A percentile compares a stretch with the other conserved stretches of the same genome.
Conservation (phyloP, 1,140 invertebrate genomes). For the Conus betulinus region DNA sequence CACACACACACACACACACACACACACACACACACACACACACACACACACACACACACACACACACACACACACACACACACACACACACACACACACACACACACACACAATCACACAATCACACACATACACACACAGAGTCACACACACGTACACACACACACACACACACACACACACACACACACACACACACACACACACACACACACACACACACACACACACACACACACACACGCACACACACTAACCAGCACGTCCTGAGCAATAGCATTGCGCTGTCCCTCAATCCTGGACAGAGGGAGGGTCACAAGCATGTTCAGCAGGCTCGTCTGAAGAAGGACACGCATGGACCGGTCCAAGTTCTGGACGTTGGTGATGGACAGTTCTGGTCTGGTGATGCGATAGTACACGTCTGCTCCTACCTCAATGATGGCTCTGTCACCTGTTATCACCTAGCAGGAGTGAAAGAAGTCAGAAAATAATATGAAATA, state of each 20-base stretch:
- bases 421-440: conserved; percentile 72
- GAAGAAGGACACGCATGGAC: conserved; percentile 61
- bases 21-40: too few species aligned
- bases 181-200: too few species aligned
- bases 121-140: too few species aligned
- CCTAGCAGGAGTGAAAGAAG: conserved; percentile 42
- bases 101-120: too few species aligned
- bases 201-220: neutral
- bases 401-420: conserved; percentile 61
- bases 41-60: too few species aligned
- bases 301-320: conserved; percentile 52
- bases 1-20: too few species aligned
- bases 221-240: neutral
- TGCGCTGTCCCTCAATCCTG: conserved; percentile 64
- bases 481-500: neutral
- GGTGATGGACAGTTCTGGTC: conserved; percentile 61
- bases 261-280: conserved; percentile 46
- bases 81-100: too few species aligned
- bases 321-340: conserved; percentile 62
- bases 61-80: too few species aligned
- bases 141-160: too few species aligned
- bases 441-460: conserved; percentile 65
- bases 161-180: too few species aligned
- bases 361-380: conserved; percentile 67
- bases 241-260: conserved; percentile 48